A percentile compares a stretch with the other conserved stretches of the same genome.
Conservation (phyloP, 1,140 invertebrate species). For the Drosophila lacteicornis region DNA sequence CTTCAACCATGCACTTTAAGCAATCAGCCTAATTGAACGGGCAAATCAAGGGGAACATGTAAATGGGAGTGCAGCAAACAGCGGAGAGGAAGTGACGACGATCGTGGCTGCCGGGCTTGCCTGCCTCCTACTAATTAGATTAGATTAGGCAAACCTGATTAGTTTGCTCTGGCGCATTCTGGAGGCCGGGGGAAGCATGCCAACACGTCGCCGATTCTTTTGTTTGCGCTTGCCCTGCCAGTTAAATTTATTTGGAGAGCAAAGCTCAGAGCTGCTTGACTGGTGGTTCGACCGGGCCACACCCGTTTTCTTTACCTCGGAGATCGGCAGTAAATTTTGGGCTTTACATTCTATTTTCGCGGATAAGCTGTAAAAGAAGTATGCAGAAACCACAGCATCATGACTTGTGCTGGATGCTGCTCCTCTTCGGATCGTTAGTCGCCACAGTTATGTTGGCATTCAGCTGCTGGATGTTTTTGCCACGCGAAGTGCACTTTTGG, state of each 20-base stretch:
- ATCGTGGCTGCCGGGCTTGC: constrained; percentile 14
- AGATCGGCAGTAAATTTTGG: constrained; percentile 10
- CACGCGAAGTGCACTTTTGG: constrained; percentile 44
- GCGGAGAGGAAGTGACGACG: constrained; percentile 26
- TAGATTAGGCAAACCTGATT: constrained; percentile 71
- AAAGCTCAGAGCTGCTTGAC: constrained; percentile 30
- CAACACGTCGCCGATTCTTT: constrained; percentile 26
- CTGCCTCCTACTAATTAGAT: constrained; percentile 60
- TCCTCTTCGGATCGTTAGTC: constrained; percentile 51
- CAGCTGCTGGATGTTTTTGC: constrained; percentile 63
- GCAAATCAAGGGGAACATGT: constrained; percentile 1
- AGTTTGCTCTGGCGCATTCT: constrained; percentile 33
- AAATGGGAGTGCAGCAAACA: constrained; percentile 18
- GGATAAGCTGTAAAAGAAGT: constrained; percentile 4
- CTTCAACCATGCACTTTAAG: constrained; percentile 24
- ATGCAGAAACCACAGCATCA: constrained; percentile 53
- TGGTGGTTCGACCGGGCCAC: constrained; percentile 22
- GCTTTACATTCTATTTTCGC: background rate
- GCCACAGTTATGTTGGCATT: constrained; percentile 43
- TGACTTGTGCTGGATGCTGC: constrained; percentile 49
- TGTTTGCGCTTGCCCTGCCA: constrained; percentile 21
- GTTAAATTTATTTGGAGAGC: constrained; percentile 24
- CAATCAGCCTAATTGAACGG: constrained; percentile 40
- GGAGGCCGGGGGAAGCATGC: constrained; percentile 6
- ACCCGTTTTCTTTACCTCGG: constrained; percentile 15